Base-by-base conservation (phyloP, 2,888 invertebrate genomes). In the Subacronicta megacephala region DNA sequence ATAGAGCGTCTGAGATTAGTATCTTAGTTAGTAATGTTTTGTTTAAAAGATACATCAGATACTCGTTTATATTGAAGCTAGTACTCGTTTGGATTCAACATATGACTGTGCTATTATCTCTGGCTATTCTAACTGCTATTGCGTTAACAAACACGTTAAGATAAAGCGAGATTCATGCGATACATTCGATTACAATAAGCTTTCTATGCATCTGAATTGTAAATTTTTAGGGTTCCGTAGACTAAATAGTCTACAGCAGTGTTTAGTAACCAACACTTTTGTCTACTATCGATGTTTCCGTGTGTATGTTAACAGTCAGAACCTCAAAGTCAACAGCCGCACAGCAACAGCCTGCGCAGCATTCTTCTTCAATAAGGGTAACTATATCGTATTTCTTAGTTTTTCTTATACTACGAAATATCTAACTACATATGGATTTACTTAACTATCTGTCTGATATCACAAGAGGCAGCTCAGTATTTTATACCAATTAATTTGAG, bases 181-280 rank as follows among this genome's bases (percentile, higher is more conserved):
- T 78, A 78, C 72, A 75, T 78, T 65, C 29, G 44, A 75, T 77
- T 74, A 78, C 68, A 78, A 74, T 74, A 66, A 72, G 63, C 64
- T 76, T 71, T 62, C 56, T 60, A 62, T 62, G 54, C 50, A 75
- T 73, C 63, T 55, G 65, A 60, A 64, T 62, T 69, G 54, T 66
- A 71, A 43, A 66, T 66, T 67, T 60, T 52, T 46, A 43, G 58
- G 36, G 61, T 41, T 43, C 49, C 53, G 1, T 49, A 7, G 6
- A 15, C 15, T 33, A 3, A 4, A n/a, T 6, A 5, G n/a, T n/a
- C 31, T 1, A n/a, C 31, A n/a, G n/a, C n/a, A n/a, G n/a, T n/a
- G 7, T 1, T 1, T 26, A 26, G 26, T 10, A 31, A 1, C 6
- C 12, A 5, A n/a, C n/a, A 6, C 4, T 5, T 31, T n/a, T 4